phyloP scores from a whole-genome alignment of 2,888 invertebrate genomes.

The Caenorhabditis japonica region DNA sequence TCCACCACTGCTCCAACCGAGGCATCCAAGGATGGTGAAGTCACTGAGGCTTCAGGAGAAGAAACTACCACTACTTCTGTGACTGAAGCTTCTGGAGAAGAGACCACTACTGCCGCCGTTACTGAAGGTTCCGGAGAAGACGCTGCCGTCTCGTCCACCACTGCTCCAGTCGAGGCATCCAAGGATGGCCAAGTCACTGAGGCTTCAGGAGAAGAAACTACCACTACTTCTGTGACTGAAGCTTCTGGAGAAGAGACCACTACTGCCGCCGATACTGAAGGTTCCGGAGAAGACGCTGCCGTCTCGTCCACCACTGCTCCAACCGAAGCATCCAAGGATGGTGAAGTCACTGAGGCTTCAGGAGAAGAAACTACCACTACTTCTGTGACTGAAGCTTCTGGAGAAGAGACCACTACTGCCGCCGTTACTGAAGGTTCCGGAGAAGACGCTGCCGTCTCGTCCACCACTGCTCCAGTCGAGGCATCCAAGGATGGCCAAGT shows the following conservation, averaged over 20 bases:
- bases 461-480: constrained; percentile 9
- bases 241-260: constrained; percentile 36
- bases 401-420: constrained; percentile 20
- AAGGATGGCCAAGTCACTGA: constrained; percentile 18
- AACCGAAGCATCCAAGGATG: constrained; percentile 23
- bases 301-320: too few relatives aligned
- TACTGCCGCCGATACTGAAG: constrained; percentile 20
- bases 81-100: constrained; percentile 47
- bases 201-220: constrained; percentile 34
- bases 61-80: constrained; percentile 20
- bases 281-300: constrained; percentile 14
- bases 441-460: constrained; percentile 34
- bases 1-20: background rate
- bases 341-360: constrained; percentile 33
- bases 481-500: too few relatives aligned
- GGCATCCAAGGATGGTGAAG: background rate
- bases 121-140: constrained; percentile 46
- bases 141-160: constrained; percentile 4
- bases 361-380: constrained; percentile 28
- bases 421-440: constrained; percentile 37
- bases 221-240: constrained; percentile 14
- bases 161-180: constrained; percentile 4
- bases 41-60: constrained; percentile 45
- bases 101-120: constrained; percentile 31
- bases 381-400: background rate